Evolutionary conservation across 2,113 vertebrate species (phyloP), one percentile per base, ranked within the genome.

Genomic region (Cyanoliseus patagonus): DNA sequence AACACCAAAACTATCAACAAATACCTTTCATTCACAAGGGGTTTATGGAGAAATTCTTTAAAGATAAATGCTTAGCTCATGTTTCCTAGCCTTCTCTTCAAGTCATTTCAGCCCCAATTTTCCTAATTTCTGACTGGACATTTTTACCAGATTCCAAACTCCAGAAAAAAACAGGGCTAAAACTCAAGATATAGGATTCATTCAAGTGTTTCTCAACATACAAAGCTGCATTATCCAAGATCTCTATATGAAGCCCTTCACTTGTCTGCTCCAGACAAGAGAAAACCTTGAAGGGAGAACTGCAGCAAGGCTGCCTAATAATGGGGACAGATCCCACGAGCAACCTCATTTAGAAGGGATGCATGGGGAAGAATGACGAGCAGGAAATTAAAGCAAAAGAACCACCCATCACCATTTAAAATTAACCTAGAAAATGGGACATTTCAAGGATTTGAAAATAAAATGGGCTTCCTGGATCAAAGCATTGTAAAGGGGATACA

Each of bases 321-420:
- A 80, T 6, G 0, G 0, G 55, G 31, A 27, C 8, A 10, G 53
- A 33, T 81, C 49, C 61, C 41, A 57, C 37, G 37, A 66, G 57
- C 52, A 88, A 30, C 44, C 15, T 86, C 55, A 13, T 74, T 72
- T 88, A 61, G 52, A 83, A 31, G 4, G 37, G 61, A 64, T 42
- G 39, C 63, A 59, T 28, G 4, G 31, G 39, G 57, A 92, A 89
- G 52, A 95, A 88, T 25, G 83, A 92, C 0, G 1, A 93, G 47
- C 73, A 93, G 88, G 91, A 97, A 96, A 96, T 91, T 69, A 95
- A 92, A 95, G 86, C 61, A 81, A 72, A 83, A 90, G 46, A 84
- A 53, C 28, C 49, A 90, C 52, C 39, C 42, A 90, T 22, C 72
- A 68, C 55, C 44, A 84, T 86, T 90, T 67, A 86, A 92, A 96